These are phyloP conservation scores for Squalus acanthias DNA, from an alignment of 2,797 vertebrate species.

Conservation along the genomic window DNA sequence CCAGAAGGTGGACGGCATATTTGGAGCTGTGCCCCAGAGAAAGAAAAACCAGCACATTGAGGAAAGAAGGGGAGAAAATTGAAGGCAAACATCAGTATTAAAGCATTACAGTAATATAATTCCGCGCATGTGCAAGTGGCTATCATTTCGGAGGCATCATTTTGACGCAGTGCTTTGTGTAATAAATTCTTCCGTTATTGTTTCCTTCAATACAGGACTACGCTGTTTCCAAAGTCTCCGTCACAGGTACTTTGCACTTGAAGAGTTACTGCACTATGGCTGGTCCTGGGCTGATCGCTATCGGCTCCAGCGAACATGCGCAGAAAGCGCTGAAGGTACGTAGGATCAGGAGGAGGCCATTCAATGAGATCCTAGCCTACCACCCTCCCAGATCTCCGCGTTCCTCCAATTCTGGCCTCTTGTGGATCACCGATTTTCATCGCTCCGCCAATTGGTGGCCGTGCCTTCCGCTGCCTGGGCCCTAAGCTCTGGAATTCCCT, in stretches of 20 bases:
- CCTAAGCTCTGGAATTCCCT: no score
- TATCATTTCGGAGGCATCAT: not conserved
- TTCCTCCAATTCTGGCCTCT: no score
- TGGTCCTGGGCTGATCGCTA: constrained; percentile 85
- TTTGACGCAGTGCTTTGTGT: not conserved
- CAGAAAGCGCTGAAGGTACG: constrained; percentile 92
- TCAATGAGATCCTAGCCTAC: not conserved
- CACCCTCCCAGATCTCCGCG: no score
- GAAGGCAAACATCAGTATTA: not conserved
- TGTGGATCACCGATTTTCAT: no score
- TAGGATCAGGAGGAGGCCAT: not conserved
- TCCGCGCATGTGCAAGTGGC: not conserved
- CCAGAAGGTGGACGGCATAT: not conserved
- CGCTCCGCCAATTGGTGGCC: no score
- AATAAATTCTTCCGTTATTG: constrained; percentile 27
- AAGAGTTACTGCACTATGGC: constrained; percentile 98
- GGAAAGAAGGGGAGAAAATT: no score
- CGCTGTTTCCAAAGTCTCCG: constrained; percentile 89
- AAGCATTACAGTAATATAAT: not conserved
- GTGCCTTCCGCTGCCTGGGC: no score
- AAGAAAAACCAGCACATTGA: not conserved
- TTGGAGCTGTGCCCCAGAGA: not conserved
- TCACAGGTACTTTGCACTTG: constrained; percentile 75
- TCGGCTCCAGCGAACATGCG: constrained; percentile 86
- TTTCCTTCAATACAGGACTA: constrained; percentile 74